These are phyloP conservation scores for Chrysomallon squamiferum DNA, from an alignment of 1,140 invertebrate genomes.

Conservation along the genomic window DNA sequence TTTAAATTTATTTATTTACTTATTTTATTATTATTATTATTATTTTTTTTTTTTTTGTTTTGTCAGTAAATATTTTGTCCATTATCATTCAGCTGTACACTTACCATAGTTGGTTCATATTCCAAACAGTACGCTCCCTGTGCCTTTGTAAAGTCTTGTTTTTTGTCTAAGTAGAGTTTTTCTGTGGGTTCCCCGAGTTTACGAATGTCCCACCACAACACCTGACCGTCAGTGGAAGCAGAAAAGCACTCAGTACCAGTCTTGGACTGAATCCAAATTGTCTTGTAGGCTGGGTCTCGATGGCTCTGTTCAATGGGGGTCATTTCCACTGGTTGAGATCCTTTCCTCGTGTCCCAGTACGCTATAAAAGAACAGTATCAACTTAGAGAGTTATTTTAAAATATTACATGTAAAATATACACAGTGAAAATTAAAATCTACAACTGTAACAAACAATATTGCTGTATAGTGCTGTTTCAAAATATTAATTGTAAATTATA, in stretches of 20 bases:
- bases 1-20: too few relatives aligned
- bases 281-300: constrained; percentile 62
- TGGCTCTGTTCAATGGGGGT: constrained; percentile 63
- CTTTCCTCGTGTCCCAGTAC: constrained; percentile 64
- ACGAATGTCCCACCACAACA: constrained; percentile 84
- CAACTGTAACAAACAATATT: too few relatives aligned
- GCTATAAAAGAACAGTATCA: constrained; percentile 34
- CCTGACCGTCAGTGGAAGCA: constrained; percentile 84
- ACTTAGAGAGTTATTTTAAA: neutral
- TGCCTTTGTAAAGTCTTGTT: constrained; percentile 75
- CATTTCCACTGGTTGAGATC: constrained; percentile 61
- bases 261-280: constrained; percentile 64
- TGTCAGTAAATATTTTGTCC: too few relatives aligned
- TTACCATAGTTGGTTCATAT: constrained; percentile 84
- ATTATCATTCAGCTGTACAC: constrained; percentile 11
- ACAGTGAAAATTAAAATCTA: too few relatives aligned
- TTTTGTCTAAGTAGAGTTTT: constrained; percentile 81
- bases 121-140: constrained; percentile 84
- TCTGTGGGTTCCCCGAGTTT: constrained; percentile 84
- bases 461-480: neutral
- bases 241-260: constrained; percentile 79
- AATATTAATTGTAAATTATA: too few relatives aligned
- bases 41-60: too few relatives aligned
- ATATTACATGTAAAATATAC: too few relatives aligned
- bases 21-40: too few relatives aligned